A percentile compares a stretch with the other conserved stretches of the same genome.
phyloP scores from a whole-genome alignment of 2,797 vertebrate species.

The Diglossa cyanea region DNA sequence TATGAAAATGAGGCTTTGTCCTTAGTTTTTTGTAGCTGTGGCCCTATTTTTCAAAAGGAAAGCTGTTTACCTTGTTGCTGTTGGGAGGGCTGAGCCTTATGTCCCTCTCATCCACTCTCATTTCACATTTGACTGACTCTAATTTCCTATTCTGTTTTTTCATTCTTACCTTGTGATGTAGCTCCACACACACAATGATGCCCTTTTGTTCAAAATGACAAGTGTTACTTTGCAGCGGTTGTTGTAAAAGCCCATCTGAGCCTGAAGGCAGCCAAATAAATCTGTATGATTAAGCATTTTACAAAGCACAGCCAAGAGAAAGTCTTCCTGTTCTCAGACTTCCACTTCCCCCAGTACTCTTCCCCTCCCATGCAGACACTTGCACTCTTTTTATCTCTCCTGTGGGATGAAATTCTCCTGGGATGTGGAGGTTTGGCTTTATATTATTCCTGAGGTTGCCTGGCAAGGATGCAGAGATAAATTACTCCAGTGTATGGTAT shows the following conservation, averaged over 20 bases:
- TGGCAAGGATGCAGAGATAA: background rate
- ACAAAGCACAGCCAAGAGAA: background rate
- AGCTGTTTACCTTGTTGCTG: background rate
- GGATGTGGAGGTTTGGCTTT: background rate
- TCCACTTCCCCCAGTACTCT: background rate
- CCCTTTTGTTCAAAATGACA: background rate
- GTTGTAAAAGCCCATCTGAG: background rate
- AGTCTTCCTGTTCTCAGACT: background rate
- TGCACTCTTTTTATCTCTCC: background rate
- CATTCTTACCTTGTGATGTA: background rate
- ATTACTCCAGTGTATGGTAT: background rate
- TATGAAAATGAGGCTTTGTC: background rate
- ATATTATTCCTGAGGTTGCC: background rate
- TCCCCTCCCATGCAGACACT: background rate
- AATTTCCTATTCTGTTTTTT: background rate
- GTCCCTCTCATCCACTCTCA: background rate
- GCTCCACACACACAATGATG: fast-evolving
- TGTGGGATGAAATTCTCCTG: background rate
- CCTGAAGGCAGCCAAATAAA: background rate
- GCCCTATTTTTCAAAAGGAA: background rate
- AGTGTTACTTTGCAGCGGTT: background rate
- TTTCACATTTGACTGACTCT: background rate
- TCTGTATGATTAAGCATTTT: background rate
- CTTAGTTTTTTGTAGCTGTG: background rate
- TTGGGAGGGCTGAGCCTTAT: background rate